A percentile compares a stretch with the other conserved stretches of the same genome.
Conservation (phyloP, 2,888 invertebrate species). For the Macaria liturata region DNA sequence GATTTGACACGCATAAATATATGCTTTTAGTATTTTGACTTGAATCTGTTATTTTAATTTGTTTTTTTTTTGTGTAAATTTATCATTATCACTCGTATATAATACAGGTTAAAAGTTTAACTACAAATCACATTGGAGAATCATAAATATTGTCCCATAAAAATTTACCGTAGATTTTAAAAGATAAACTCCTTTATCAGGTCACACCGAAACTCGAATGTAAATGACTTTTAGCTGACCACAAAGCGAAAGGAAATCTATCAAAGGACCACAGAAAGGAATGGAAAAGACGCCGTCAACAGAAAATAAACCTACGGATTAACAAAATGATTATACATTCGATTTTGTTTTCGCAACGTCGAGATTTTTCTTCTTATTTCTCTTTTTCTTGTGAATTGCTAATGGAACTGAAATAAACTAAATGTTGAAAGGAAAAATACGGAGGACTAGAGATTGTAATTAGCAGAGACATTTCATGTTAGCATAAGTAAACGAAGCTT, state of each 20-base stretch:
- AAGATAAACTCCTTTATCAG: too few species aligned
- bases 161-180: too few species aligned
- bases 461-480: conserved; percentile 1
- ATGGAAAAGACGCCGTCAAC: conserved; percentile 1
- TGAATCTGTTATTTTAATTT: too few species aligned
- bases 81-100: too few species aligned
- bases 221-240: conserved; percentile 12
- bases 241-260: conserved; percentile 2
- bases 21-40: too few species aligned
- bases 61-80: too few species aligned
- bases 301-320: conserved; percentile 11
- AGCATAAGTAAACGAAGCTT: not conserved
- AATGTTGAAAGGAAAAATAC: conserved; percentile 4
- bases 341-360: conserved; percentile 14
- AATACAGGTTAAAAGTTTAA: too few species aligned
- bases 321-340: conserved; percentile 16
- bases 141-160: too few species aligned
- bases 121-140: too few species aligned
- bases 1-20: too few species aligned
- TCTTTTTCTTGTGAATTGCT: conserved; percentile 1
- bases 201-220: not conserved
- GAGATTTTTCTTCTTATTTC: conserved; percentile 3
- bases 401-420: conserved; percentile 8
- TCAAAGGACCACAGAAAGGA: conserved; percentile 1
- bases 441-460: conserved; percentile 1